These are phyloP conservation scores for Tetraneura akinire DNA, from an alignment of 1,140 invertebrate species.

Conservation along the genomic window DNA sequence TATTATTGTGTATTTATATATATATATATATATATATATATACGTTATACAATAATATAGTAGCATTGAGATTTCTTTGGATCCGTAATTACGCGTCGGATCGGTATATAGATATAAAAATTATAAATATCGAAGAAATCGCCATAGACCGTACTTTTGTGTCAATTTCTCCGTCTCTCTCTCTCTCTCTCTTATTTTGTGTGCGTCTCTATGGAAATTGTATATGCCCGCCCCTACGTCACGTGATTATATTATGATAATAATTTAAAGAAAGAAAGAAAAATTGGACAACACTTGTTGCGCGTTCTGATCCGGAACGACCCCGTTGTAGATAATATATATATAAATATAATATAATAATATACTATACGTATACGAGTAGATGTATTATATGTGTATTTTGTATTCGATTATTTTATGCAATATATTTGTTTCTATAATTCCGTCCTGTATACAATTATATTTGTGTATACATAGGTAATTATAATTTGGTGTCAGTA, in stretches of 20 bases:
- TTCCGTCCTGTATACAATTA: neutral
- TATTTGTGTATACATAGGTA: too few species aligned
- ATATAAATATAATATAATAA: neutral
- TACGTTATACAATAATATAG: neutral
- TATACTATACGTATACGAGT: too few species aligned
- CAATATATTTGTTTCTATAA: neutral
- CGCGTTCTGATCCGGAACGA: constrained; percentile 23
- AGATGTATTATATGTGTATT: neutral
- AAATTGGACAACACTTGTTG: constrained; percentile 21
- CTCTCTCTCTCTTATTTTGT: too few species aligned
- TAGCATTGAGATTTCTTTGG: neutral
- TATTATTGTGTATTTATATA: too few species aligned
- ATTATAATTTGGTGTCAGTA: neutral
- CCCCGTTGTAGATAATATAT: neutral
- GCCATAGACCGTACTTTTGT: neutral
- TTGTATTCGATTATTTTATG: constrained; percentile 6
- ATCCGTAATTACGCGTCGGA: neutral
- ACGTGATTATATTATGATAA: constrained; percentile 17
- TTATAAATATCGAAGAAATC: constrained; percentile 26
- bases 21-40: too few species aligned
- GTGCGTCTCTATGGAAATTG: too few species aligned
- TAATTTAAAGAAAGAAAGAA: constrained; percentile 15
- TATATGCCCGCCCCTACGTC: too few species aligned
- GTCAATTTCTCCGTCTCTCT: neutral
- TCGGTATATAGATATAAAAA: too few species aligned